A percentile compares a stretch with the other conserved stretches of the same genome.
phyloP scores from a whole-genome alignment of 2,888 invertebrate genomes.

The Euclidia mi region DNA sequence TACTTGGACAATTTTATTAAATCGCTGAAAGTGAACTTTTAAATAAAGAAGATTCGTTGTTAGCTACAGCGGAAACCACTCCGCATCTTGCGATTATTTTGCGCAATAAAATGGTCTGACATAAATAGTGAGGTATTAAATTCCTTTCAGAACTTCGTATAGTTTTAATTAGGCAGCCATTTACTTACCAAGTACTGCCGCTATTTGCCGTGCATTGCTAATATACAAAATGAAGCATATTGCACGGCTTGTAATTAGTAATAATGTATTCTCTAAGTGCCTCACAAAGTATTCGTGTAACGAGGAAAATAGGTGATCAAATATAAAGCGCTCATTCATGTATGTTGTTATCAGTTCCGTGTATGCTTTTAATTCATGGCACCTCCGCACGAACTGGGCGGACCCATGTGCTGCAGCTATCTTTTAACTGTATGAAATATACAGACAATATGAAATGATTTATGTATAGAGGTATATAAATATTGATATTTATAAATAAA shows the following conservation, averaged over 20 bases:
- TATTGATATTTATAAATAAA: too few relatives aligned
- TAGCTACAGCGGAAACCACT: conserved; percentile 13
- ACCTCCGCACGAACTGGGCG: conserved; percentile 63
- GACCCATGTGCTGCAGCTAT: conserved; percentile 3
- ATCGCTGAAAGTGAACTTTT: conserved; percentile 33
- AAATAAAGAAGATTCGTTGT: conserved; percentile 21
- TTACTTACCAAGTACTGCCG: neutral
- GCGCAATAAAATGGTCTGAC: conserved; percentile 20
- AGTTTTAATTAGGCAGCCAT: conserved; percentile 7
- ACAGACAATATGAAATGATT: neutral
- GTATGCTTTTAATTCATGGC: conserved; percentile 64
- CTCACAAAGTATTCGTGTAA: neutral
- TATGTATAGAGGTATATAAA: too few relatives aligned
- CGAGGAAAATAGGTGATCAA: neutral
- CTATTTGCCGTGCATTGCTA: neutral
- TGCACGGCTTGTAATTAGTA: too few relatives aligned
- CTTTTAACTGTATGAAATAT: conserved; percentile 7
- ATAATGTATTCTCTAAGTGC: too few relatives aligned
- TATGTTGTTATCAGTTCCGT: conserved; percentile 24
- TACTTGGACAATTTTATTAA: conserved; percentile 41
- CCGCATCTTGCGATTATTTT: conserved; percentile 5
- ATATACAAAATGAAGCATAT: neutral
- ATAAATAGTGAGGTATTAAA: conserved; percentile 19
- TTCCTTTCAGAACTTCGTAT: neutral
- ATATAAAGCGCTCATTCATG: conserved; percentile 20